Evolutionary conservation across 2,888 invertebrate genomes (phyloP).

Genomic region (Parnassius orleans): DNA sequence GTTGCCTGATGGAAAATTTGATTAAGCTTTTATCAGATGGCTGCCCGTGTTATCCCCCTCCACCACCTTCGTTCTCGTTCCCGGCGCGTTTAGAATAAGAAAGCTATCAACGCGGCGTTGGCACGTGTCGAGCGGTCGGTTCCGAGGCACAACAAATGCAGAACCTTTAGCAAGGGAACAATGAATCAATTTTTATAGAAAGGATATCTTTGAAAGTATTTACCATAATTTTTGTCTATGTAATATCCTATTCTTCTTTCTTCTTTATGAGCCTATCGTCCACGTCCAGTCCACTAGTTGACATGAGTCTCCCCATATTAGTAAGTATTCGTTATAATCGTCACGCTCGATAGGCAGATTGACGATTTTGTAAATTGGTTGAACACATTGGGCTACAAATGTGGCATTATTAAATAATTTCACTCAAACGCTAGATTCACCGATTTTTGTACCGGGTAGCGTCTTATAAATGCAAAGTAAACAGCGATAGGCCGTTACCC

Average conservation of each 20-base stretch:
- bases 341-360: too few relatives aligned
- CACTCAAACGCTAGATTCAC: background rate
- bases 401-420: too few relatives aligned
- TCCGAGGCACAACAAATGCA: background rate
- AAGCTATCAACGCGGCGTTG: constrained; percentile 31
- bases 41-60: constrained; percentile 21
- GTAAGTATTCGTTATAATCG: too few relatives aligned
- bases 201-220: too few relatives aligned
- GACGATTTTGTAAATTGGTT: too few relatives aligned
- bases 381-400: too few relatives aligned
- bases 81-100: constrained; percentile 40
- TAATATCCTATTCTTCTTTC: too few relatives aligned
- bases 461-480: constrained; percentile 15
- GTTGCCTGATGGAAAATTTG: constrained; percentile 35
- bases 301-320: too few relatives aligned
- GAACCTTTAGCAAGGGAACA: background rate
- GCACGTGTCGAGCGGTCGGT: background rate
- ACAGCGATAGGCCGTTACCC: constrained; percentile 4
- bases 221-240: too few relatives aligned
- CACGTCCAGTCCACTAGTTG: too few relatives aligned
- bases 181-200: background rate
- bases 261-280: too few relatives aligned
- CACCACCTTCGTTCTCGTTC: constrained; percentile 9
- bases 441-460: background rate
- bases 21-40: constrained; percentile 43